phyloP scores from a whole-genome alignment of 2,797 vertebrate species.

The Onychomys leucogaster region DNA sequence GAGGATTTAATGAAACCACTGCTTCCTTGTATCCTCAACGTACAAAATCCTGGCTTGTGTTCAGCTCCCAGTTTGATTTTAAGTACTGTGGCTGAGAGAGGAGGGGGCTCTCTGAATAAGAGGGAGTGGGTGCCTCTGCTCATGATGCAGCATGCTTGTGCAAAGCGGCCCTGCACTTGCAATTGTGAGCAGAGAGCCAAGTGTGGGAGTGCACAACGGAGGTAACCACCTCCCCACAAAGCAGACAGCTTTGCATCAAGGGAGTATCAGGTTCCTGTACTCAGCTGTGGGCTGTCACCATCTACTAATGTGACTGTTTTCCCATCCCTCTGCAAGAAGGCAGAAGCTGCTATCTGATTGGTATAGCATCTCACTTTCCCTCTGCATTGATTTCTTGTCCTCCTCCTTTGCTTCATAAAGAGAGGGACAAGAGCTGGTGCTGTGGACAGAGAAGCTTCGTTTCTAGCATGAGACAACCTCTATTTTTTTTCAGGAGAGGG shows the following conservation, averaged over 20 bases:
- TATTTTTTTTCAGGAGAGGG: conserved; percentile 88
- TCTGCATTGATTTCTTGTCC: conserved; percentile 89
- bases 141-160: neutral
- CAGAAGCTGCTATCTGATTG: conserved; percentile 89
- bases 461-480: conserved; percentile 92
- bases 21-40: neutral
- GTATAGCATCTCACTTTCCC: conserved; percentile 90
- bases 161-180: neutral
- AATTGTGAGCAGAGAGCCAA: conserved; percentile 74
- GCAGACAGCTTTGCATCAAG: conserved; percentile 76
- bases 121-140: conserved; percentile 22
- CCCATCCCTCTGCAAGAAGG: conserved; percentile 88
- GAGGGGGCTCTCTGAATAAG: conserved; percentile 57
- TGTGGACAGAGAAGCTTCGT: conserved; percentile 87
- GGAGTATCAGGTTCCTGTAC: conserved; percentile 79
- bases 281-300: conserved; percentile 85
- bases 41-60: conserved; percentile 48
- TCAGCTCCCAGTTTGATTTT: conserved; percentile 55
- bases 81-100: conserved; percentile 39
- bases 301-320: conserved; percentile 87
- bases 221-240: conserved; percentile 76
- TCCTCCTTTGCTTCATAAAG: conserved; percentile 90
- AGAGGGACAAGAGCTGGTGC: conserved; percentile 87
- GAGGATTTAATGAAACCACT: conserved; percentile 53
- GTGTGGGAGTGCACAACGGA: conserved; percentile 63